Conservation (phyloP, 2,888 invertebrate genomes). For the Coelogynopora nodosa region DNA sequence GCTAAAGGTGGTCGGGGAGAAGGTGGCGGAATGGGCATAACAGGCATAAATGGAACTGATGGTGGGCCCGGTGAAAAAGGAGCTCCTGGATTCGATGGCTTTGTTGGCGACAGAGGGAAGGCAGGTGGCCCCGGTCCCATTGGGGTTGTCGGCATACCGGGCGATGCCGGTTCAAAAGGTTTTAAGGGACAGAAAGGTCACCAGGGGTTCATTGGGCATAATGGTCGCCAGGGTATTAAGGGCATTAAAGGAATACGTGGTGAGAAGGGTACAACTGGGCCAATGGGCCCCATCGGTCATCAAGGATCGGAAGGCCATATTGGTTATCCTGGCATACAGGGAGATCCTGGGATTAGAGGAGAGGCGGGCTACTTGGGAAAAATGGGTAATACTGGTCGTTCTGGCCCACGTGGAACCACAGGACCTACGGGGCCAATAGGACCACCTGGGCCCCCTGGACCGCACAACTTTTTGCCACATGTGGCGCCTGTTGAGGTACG, state of each 20-base stretch:
- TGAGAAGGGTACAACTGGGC: conserved; percentile 8
- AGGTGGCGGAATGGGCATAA: not conserved
- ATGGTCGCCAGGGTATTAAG: not conserved
- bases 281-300: conserved; percentile 1
- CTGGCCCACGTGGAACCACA: conserved; percentile 17
- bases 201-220: not conserved
- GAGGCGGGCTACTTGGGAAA: not conserved
- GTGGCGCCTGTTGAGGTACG: not conserved
- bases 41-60: conserved; percentile 18
- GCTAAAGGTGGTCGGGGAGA: conserved; percentile 10
- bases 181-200: conserved; percentile 5
- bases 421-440: conserved; percentile 19
- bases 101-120: conserved; percentile 2
- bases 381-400: conserved; percentile 27
- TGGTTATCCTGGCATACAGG: conserved; percentile 34
- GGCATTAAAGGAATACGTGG: conserved; percentile 21
- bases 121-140: not conserved
- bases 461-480: not conserved
- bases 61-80: conserved; percentile 23
- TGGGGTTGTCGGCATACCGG: not conserved
- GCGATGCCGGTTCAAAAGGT: not conserved
- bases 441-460: conserved; percentile 35
- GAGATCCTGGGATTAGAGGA: conserved; percentile 23
- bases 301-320: conserved; percentile 6
- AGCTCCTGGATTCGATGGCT: not conserved